Base-by-base conservation (phyloP, 1,140 invertebrate species). In the Drosophila ogumai region DNA sequence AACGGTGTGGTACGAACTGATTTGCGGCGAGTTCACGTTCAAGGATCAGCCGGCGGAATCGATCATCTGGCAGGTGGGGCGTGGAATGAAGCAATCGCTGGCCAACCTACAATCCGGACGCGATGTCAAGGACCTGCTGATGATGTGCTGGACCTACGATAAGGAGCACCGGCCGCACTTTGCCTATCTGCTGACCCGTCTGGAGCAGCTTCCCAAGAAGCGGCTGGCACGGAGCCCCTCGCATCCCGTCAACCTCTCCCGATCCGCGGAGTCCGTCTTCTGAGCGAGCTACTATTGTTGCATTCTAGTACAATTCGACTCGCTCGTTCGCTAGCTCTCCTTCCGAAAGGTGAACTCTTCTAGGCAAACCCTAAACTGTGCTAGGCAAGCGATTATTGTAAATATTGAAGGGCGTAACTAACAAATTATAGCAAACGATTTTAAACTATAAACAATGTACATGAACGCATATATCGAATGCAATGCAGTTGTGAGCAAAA, bases 111-210 rank as follows among this genome's bases (percentile, higher is more conserved):
- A 98, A 93, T 97, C 98, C 22, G 98, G 98, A 9, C 95, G 97
- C 68, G 99, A 99, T 94, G 98, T 99, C 50, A 99, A 99, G 97
- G 98, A 99, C 91, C 97, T 99, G 90, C 93, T 99, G 74, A 98
- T 99, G 97, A 94, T 96, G 74, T 99, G 99, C 93, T 99, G 99
- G 99, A 95, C 97, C 44, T 99, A 96, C 92, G 95, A 96, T 56
- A 93, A 96, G 12, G 94, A 95, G 50, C 97, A 98, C 88, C 94
- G 99, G 71, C 98, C 98, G 0, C 97, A 99, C 87, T 99, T 99
- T 93, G 95, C 95, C 63, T 95, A 95, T 69, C 93, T 99, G 41
- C 94, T 98, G 64, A 96, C 96, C 67, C 96, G 96, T 47, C 94
- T 99, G 67, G 97, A 99, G 90, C 96, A 96, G 91, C 94, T 99